Base-by-base conservation (phyloP, 2,888 invertebrate species). In the Papilio gigon region DNA sequence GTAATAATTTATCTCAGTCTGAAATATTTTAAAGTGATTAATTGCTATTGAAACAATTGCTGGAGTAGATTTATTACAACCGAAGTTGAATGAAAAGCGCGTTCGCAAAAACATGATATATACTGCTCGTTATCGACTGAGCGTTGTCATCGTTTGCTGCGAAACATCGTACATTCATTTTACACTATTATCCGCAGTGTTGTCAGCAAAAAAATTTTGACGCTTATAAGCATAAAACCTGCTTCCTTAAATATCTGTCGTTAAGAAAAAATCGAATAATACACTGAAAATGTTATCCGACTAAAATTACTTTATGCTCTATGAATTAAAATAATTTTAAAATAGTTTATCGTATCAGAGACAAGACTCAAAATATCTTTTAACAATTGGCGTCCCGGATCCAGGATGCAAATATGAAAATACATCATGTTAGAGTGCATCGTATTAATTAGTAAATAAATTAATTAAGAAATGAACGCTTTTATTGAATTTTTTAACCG, bases 1-100 rank as follows among this genome's bases (percentile, higher is more conserved):
- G 47, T 22, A 25, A 50, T 12, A 50, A 50, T 53, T 53, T 42
- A 37, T 56, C 27, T 27, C 40, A 40, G 17, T 56, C 37, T 20
- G 20, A 56, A 65, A 65, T 65, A 65, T 40, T 25, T 65, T 40
- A 37, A 40, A 53, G 30, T 65, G 56, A 65, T 65, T 37, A 65
- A 53, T 65, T 22, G 56, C 37, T 30, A 20, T 20, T 20, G 56
- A 12, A 56, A 65, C 65, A 37, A 64, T 56, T 42, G 40, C 17
- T 40, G 40, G 8, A 56, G 27, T 30, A 65, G 40, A 65, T 65
- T 65, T 56, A 65, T 65, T 56, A 65, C 40, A 30, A 56, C 37
- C 65, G 20, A 27, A 30, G 65, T 35, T 56, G 53, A 56, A 56
- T 65, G 65, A 40, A 65, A 65, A 65, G 20, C 17, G 40, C 65